A percentile compares a stretch with the other conserved stretches of the same genome.
phyloP scores from a whole-genome alignment of 2,888 invertebrate species.

The Serripes groenlandicus region DNA sequence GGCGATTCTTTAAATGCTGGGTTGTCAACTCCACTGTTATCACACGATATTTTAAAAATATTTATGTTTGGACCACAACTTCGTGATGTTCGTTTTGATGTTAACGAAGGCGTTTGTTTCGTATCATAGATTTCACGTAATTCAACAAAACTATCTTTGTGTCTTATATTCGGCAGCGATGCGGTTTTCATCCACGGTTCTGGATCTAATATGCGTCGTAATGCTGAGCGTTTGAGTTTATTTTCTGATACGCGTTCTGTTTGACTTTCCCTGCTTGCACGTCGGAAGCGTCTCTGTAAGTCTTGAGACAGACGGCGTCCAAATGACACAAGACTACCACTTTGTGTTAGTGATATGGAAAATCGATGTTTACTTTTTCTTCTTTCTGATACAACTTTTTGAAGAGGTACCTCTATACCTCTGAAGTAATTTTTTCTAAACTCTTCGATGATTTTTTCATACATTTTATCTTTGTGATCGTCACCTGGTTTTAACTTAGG shows the following conservation, averaged over 20 bases:
- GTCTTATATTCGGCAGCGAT: slow-evolving; percentile 75
- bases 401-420: slow-evolving; percentile 77
- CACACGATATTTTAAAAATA: slow-evolving; percentile 27
- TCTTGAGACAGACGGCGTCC: slow-evolving; percentile 57
- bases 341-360: slow-evolving; percentile 59
- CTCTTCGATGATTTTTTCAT: slow-evolving; percentile 76
- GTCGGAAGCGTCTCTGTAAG: slow-evolving; percentile 48
- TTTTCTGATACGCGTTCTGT: slow-evolving; percentile 43
- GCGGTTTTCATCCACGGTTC: slow-evolving; percentile 77
- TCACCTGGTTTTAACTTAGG: slow-evolving; percentile 87
- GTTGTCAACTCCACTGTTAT: slow-evolving; percentile 70
- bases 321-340: slow-evolving; percentile 56
- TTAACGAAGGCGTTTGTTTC: slow-evolving; percentile 2
- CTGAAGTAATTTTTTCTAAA: slow-evolving; percentile 78
- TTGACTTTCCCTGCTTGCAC: slow-evolving; percentile 45
- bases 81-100: slow-evolving; percentile 32
- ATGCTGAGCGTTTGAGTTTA: slow-evolving; percentile 51
- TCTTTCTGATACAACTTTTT: slow-evolving; percentile 33
- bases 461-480: slow-evolving; percentile 73
- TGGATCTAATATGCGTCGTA: slow-evolving; percentile 43
- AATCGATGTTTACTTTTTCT: slow-evolving; percentile 51
- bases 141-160: slow-evolving; percentile 57
- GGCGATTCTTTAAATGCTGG: slow-evolving; percentile 71
- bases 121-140: slow-evolving; percentile 39
- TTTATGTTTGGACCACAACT: slow-evolving; percentile 43